Conservation (phyloP, 2,113 vertebrate species). For the Lophura nycthemera region DNA sequence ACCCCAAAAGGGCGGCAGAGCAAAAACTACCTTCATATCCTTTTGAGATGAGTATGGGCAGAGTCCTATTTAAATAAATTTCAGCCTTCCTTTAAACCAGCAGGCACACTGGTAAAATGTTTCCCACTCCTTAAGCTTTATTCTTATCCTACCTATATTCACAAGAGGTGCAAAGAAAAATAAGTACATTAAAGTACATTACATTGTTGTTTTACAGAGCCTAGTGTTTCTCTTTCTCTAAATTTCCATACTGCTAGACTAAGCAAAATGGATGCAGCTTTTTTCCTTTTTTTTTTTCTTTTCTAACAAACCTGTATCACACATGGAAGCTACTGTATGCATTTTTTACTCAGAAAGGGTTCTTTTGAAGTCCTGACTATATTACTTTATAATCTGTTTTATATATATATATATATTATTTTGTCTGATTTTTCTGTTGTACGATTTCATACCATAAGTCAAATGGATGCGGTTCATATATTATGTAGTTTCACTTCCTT, state of each 20-base stretch:
- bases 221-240: background rate
- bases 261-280: background rate
- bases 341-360: constrained; percentile 25
- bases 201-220: background rate
- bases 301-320: background rate
- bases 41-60: background rate
- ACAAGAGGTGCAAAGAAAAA: background rate
- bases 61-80: background rate
- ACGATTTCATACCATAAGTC: background rate
- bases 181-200: background rate
- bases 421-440: constrained; percentile 33
- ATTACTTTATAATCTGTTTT: constrained; percentile 13
- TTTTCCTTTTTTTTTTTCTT: background rate
- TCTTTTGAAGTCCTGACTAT: constrained; percentile 16
- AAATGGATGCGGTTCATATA: background rate
- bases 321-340: background rate
- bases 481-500: background rate
- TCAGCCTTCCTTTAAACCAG: background rate
- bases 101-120: background rate
- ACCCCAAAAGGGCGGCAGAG: background rate
- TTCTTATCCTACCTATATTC: background rate
- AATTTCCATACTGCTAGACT: background rate
- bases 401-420: background rate
- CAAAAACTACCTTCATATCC: background rate
- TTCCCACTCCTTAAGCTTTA: background rate